Evolutionary conservation across 1,140 invertebrate species (phyloP), one percentile per base, ranked within the genome.

Genomic region (Caenorhabditis tropicalis): DNA sequence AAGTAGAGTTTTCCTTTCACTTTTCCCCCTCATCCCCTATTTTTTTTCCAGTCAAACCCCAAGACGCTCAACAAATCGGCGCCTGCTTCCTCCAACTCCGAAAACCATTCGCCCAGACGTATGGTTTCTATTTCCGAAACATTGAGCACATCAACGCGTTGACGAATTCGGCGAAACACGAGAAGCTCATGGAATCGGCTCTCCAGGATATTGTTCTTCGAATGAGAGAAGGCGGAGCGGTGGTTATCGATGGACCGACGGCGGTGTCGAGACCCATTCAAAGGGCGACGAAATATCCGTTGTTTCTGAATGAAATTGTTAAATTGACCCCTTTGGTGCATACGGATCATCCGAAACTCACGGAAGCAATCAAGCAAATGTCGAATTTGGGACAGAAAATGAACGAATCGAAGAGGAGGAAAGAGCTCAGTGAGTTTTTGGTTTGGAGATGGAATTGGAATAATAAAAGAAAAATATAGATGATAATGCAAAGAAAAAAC

Each of bases 391-490:
- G 85, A 2, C 82, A 85, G 24, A 88, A 89, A 79, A 89, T 89
- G 89, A 90, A 89, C 65, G 89, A 89, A 46, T 87, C 81, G 43
- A 90, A 89, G 43, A 39, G 89, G n/a, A 84, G 87, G 80, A 90
- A 89, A 80, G 89, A 89, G 85, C 53, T 89, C 19, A 85, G 88
- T 89, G 46, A 79, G 80, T 79, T 74, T 74, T 39, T 1, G 5
- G 31, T 21, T 19, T 65, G 33, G 3, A n/a, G 1, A 0, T 56
- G 53, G 29, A 56, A 56, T 56, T 56, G 2, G 43, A 1, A 9
- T 21, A 16, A 51, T 51, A n/a, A 19, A n/a, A n/a, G n/a, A n/a
- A n/a, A n/a, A n/a, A n/a, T n/a, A n/a, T n/a, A n/a, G n/a, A n/a
- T n/a, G n/a, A n/a, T n/a, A n/a, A n/a, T n/a, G n/a, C n/a, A n/a